Base-by-base conservation (phyloP, 2,113 vertebrate genomes). In the Pipa parva region DNA sequence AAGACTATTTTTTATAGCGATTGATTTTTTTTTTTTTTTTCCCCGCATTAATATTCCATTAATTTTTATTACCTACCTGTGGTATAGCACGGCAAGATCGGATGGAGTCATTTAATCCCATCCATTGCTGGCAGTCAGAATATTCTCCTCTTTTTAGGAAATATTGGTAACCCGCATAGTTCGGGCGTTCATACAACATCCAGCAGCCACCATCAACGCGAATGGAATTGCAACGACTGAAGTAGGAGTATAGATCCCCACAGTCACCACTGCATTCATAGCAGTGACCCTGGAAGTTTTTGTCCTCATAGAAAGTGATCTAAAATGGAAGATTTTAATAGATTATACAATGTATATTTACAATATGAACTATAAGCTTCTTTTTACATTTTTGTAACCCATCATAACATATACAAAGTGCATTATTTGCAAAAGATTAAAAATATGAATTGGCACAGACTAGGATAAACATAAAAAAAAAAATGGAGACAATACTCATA, bases 81-180 rank as follows among this genome's bases (percentile, higher is more conserved):
- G 72, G 67, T 52, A 90, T 84, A 75, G 80, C 78, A 46, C 82
- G 82, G 62, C 88, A 85, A 74, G 88, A 89, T 5, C 51, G 73
- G 72, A 88, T 71, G 71, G 77, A 84, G 42, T 84, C 74, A 7
- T 50, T 84, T 73, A 80, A 79, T 52, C 81, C 81, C 76, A 81
- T 78, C 80, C 81, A 85, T 46, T 78, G 73, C 21, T 78, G 78
- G 61, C 72, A 68, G n/a, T 87, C 76, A n/a, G 76, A 67, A 60
- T 84, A 86, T 15, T 87, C 78, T 20, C 83, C 82, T 0, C 76
- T 71, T 65, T 59, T 83, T 71, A 87, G 76, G 50, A 85, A 31
- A 58, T 84, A 85, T 72, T 86, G 83, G 73, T 74, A 61, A 10
- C 81, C 81, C 7, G 61, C 52, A 63, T 77, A 87, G 71, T 79